Conservation (phyloP, 2,888 invertebrate species). For the Cryptocephalus moraei region DNA sequence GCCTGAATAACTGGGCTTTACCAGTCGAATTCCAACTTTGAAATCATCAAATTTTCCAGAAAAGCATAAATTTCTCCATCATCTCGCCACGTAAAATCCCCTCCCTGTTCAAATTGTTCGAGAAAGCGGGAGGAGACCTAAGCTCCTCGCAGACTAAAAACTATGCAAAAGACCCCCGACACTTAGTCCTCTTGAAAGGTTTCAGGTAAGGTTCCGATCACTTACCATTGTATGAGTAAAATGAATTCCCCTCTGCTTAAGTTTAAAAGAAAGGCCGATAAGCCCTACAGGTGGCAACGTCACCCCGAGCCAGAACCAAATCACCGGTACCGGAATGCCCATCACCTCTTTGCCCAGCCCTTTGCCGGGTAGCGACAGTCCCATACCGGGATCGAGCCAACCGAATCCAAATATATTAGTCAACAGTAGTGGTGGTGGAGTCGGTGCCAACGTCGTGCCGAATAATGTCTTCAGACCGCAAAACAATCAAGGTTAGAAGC, state of each 20-base stretch:
- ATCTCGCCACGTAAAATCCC: conserved; percentile 84
- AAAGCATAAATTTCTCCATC: conserved; percentile 76
- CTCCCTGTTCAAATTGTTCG: conserved; percentile 74
- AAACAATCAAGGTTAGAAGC: conserved; percentile 13
- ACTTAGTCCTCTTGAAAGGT: conserved; percentile 67
- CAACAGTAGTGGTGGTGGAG: conserved; percentile 21
- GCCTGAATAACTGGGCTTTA: too few relatives aligned
- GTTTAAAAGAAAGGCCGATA: conserved; percentile 57
- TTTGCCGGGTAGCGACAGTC: conserved; percentile 45
- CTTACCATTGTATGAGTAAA: neutral
- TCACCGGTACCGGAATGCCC: conserved; percentile 28
- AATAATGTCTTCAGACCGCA: conserved; percentile 37
- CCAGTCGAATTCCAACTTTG: too few relatives aligned
- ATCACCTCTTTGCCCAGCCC: conserved; percentile 44
- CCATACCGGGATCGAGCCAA: conserved; percentile 35
- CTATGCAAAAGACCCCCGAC: conserved; percentile 81
- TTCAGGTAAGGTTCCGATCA: conserved; percentile 42
- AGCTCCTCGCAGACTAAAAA: conserved; percentile 72
- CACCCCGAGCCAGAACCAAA: conserved; percentile 30
- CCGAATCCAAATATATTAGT: conserved; percentile 36
- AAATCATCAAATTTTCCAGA: conserved; percentile 37
- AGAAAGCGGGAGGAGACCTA: conserved; percentile 81
- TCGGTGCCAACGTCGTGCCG: conserved; percentile 30
- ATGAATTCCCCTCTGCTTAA: conserved; percentile 19
- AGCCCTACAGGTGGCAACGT: conserved; percentile 45